Evolutionary conservation across 2,797 vertebrate genomes (phyloP).

Genomic region (Pagetopsis macropterus): DNA sequence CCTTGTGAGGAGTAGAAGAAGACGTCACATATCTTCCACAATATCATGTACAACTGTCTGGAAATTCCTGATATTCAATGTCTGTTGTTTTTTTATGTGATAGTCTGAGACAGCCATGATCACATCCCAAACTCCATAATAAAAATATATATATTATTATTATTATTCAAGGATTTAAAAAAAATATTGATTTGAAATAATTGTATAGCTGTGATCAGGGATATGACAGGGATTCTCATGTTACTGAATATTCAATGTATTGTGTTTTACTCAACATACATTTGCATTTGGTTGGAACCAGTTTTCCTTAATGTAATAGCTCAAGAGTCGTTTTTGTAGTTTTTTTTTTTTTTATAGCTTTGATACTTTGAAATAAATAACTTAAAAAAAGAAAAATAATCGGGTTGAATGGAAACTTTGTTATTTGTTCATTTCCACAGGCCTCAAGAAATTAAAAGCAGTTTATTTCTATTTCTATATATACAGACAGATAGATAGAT

Average conservation of each 20-base stretch:
- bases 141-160: background rate
- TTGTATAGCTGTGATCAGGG: background rate
- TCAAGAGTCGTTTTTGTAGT: too few species aligned
- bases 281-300: background rate
- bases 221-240: background rate
- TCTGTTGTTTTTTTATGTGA: background rate
- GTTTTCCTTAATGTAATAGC: too few species aligned
- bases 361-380: too few species aligned
- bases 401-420: too few species aligned
- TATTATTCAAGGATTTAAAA: background rate
- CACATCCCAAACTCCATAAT: background rate
- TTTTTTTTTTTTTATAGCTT: too few species aligned
- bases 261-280: background rate
- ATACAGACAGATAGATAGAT: too few species aligned
- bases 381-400: too few species aligned
- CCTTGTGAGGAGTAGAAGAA: constrained; percentile 43
- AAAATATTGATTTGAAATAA: background rate
- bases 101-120: background rate
- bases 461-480: too few species aligned
- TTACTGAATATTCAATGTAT: background rate
- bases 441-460: too few species aligned
- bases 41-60: background rate
- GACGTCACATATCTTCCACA: constrained; percentile 4
- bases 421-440: too few species aligned
- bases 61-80: background rate